Conservation (phyloP, 2,113 vertebrate genomes). For the Ellobius talpinus region DNA sequence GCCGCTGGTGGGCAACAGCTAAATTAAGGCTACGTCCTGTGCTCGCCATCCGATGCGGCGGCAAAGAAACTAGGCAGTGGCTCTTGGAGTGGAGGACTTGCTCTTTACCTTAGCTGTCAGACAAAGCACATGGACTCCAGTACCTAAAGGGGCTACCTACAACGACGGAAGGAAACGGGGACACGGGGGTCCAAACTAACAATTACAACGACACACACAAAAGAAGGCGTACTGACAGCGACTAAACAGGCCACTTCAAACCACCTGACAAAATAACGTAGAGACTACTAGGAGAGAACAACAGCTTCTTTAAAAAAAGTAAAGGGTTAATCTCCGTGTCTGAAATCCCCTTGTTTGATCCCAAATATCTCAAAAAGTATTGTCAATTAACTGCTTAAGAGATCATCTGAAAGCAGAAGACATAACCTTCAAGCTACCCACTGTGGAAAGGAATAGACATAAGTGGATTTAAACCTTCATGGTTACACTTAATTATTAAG, state of each 20-base stretch:
- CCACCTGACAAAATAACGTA: conserved; percentile 16
- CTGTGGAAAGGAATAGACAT: background rate
- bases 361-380: background rate
- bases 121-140: conserved; percentile 37
- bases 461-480: conserved; percentile 15
- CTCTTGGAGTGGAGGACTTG: conserved; percentile 1
- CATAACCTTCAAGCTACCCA: background rate
- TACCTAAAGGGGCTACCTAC: conserved; percentile 28
- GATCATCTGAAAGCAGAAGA: background rate
- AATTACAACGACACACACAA: conserved; percentile 54
- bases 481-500: background rate
- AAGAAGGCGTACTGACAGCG: conserved; percentile 29
- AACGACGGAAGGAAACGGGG: background rate
- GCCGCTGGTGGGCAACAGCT: conserved; percentile 42
- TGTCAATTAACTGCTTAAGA: background rate
- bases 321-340: background rate
- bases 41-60: background rate
- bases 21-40: conserved; percentile 29
- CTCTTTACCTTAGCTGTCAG: conserved; percentile 39
- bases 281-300: background rate
- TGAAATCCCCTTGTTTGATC: conserved; percentile 49
- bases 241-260: conserved; percentile 35
- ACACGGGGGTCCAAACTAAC: conserved; percentile 51
- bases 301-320: background rate
- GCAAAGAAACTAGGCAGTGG: background rate